These are phyloP conservation scores for Argynnis bischoffii DNA, from an alignment of 2,888 invertebrate genomes.

Conservation along the genomic window DNA sequence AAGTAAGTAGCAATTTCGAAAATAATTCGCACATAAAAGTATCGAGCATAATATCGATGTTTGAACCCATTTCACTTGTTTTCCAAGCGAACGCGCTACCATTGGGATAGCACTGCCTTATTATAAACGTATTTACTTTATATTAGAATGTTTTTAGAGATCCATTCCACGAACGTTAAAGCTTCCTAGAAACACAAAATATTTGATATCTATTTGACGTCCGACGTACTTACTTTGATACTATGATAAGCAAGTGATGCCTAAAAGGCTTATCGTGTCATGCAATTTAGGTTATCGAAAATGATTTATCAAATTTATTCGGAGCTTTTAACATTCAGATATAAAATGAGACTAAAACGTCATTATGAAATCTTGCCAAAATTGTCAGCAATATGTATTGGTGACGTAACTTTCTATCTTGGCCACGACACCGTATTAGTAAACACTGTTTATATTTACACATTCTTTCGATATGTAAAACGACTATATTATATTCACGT, in stretches of 20 bases:
- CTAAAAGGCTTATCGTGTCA: conserved; percentile 7
- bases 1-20: too few relatives aligned
- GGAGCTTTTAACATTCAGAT: conserved; percentile 15
- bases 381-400: conserved; percentile 2
- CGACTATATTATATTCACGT: background rate
- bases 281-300: conserved; percentile 8
- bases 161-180: conserved; percentile 9
- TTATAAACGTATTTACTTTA: too few relatives aligned
- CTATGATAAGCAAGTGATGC: conserved; percentile 7
- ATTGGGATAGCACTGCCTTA: too few relatives aligned
- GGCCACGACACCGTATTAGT: conserved; percentile 3
- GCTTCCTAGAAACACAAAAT: background rate
- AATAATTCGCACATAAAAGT: too few relatives aligned
- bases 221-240: conserved; percentile 9
- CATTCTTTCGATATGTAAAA: background rate
- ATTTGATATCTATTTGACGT: conserved; percentile 4
- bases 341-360: background rate
- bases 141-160: conserved; percentile 1
- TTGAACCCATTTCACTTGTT: too few relatives aligned
- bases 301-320: background rate
- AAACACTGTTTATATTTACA: conserved; percentile 17
- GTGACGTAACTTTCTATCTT: conserved; percentile 12
- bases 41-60: too few relatives aligned
- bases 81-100: too few relatives aligned
- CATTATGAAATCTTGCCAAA: conserved; percentile 9